These are phyloP conservation scores for Vanessa tameamea DNA, from an alignment of 1,140 invertebrate species.

Conservation along the genomic window DNA sequence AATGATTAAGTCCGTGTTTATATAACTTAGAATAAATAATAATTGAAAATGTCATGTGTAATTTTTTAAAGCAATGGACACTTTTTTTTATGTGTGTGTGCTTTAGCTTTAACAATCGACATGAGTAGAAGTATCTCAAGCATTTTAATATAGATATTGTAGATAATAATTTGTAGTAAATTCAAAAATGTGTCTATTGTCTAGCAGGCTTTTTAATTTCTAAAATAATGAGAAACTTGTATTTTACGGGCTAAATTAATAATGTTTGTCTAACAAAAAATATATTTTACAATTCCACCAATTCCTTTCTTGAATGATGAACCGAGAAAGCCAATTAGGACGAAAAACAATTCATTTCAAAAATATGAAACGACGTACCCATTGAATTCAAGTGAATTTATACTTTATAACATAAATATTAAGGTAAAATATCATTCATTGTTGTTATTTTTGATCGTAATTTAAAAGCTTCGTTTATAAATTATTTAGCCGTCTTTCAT, in stretches of 20 bases:
- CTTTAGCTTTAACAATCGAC: too few relatives aligned
- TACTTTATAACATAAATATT: neutral
- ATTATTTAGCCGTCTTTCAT: constrained; percentile 18
- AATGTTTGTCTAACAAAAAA: constrained; percentile 10
- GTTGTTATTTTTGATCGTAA: neutral
- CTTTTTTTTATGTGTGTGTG: too few relatives aligned
- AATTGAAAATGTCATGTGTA: too few relatives aligned
- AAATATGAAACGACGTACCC: constrained; percentile 31
- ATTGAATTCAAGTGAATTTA: constrained; percentile 5
- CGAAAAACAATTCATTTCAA: constrained; percentile 41
- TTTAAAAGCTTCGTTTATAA: constrained; percentile 10
- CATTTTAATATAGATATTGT: too few relatives aligned
- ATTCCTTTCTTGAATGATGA: constrained; percentile 36
- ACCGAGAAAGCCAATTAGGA: constrained; percentile 43
- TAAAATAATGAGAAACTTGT: neutral
- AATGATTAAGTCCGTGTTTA: too few relatives aligned
- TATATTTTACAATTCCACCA: constrained; percentile 20
- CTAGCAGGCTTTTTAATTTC: neutral
- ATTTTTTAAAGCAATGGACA: too few relatives aligned
- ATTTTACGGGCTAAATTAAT: neutral
- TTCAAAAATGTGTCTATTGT: too few relatives aligned
- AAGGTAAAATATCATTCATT: constrained; percentile 6
- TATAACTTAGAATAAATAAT: too few relatives aligned
- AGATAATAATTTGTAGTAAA: too few relatives aligned
- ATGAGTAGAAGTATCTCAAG: too few relatives aligned